Evolutionary conservation across 2,113 vertebrate genomes (phyloP).

Genomic region (Ochotona princeps): DNA sequence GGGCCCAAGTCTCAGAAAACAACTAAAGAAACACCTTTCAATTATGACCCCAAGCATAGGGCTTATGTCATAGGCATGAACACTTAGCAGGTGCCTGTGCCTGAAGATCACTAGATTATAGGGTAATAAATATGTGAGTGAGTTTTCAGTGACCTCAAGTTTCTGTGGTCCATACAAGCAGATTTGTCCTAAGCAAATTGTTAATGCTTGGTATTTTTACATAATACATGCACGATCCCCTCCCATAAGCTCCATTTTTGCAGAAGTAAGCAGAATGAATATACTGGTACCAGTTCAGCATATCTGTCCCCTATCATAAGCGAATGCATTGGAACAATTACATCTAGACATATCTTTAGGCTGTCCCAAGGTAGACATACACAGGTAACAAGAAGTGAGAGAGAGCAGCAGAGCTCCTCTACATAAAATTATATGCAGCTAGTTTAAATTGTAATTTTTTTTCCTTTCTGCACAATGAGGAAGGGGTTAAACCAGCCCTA

Average conservation of each 20-base stretch:
- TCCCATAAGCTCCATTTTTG: not conserved
- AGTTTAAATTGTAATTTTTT: not conserved
- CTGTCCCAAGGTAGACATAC: not conserved
- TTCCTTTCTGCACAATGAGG: not conserved
- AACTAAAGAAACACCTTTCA: not conserved
- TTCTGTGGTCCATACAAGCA: not conserved
- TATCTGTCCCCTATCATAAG: constrained; percentile 15
- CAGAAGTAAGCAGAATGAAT: not conserved
- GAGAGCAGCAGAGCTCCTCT: not conserved
- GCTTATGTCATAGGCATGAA: not conserved
- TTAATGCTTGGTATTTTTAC: not conserved
- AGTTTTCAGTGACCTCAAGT: not conserved
- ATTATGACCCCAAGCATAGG: fast-evolving
- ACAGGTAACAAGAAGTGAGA: not conserved
- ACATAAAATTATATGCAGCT: not conserved
- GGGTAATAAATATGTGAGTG: not conserved
- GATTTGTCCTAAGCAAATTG: not conserved
- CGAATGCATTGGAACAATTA: not conserved
- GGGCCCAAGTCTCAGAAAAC: not conserved
- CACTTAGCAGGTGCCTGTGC: not conserved
- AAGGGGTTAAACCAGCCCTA: not conserved
- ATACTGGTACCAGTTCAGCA: not conserved
- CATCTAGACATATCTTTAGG: not conserved
- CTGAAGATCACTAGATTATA: not conserved
- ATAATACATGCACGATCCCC: not conserved